Conservation (phyloP, 2,888 invertebrate species). For the Didymodactylos carnosus region DNA sequence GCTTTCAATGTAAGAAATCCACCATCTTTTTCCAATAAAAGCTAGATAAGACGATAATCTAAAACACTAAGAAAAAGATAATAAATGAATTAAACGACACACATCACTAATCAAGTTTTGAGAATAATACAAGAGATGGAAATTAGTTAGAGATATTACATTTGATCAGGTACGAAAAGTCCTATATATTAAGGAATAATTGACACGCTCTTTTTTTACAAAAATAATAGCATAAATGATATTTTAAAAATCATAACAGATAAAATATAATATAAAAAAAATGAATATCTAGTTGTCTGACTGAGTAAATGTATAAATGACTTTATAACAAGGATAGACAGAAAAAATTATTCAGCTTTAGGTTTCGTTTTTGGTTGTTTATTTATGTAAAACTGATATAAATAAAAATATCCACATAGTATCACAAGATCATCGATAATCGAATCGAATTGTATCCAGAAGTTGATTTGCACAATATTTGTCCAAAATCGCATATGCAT, state of each 20-base stretch:
- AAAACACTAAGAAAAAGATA: not conserved
- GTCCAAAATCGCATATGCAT: not conserved
- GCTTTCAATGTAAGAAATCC: conserved; percentile 64
- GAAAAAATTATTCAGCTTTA: not conserved
- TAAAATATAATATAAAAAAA: no score
- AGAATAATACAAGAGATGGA: not conserved
- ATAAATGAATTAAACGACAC: no score
- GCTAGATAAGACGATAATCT: not conserved
- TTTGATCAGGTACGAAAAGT: no score
- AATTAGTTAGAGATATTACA: no score
- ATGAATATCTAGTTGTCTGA: no score
- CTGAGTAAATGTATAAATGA: no score
- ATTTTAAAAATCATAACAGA: no score
- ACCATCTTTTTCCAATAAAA: conserved; percentile 30
- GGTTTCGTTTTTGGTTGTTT: not conserved
- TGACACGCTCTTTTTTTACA: no score
- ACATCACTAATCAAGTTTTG: not conserved
- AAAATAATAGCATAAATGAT: no score
- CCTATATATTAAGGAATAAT: no score
- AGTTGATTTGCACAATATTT: not conserved
- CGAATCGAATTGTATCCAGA: not conserved
- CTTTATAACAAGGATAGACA: not conserved
- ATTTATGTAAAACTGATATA: not conserved
- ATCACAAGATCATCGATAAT: not conserved
- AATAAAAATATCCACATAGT: not conserved